Evolutionary conservation across 2,888 invertebrate species (phyloP).

Genomic region (Drosophila borborema): DNA sequence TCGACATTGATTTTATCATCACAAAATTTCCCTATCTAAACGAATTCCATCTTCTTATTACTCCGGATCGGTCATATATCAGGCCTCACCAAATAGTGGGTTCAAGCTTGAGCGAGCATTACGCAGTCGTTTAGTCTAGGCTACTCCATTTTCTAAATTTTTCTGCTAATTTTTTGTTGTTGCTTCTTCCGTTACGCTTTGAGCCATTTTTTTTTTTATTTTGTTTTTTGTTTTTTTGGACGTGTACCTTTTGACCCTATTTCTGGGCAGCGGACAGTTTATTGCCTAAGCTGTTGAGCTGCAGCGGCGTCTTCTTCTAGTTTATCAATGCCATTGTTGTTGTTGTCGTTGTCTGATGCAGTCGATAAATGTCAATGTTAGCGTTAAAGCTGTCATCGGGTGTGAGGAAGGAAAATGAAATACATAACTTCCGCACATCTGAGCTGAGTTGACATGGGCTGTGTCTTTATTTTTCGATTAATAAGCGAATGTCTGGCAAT

Average conservation of each 20-base stretch:
- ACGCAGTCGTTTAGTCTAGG: background rate
- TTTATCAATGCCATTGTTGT: slow-evolving; percentile 8
- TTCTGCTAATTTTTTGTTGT: background rate
- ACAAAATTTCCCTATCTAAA: no score
- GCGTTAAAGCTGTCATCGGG: slow-evolving; percentile 27
- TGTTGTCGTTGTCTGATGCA: slow-evolving; percentile 12
- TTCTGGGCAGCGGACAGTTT: slow-evolving; percentile 34
- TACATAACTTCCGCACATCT: background rate
- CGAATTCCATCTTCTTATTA: background rate
- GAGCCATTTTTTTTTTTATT: background rate
- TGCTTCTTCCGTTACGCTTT: background rate
- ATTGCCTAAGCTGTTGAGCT: slow-evolving; percentile 42
- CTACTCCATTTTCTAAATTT: background rate
- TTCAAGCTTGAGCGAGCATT: background rate
- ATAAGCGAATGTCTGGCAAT: background rate
- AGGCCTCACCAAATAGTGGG: no score
- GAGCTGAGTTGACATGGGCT: background rate
- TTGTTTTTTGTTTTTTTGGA: background rate
- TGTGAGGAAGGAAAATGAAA: slow-evolving; percentile 1
- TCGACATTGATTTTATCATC: background rate
- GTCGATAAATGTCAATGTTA: slow-evolving; percentile 57
- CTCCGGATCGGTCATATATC: no score
- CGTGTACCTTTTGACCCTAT: slow-evolving; percentile 8
- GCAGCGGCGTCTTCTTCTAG: slow-evolving; percentile 17
- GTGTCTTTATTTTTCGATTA: background rate